Evolutionary conservation across 1,140 invertebrate species (phyloP), one percentile per base, ranked within the genome.

Genomic region (Pinna nobilis): DNA sequence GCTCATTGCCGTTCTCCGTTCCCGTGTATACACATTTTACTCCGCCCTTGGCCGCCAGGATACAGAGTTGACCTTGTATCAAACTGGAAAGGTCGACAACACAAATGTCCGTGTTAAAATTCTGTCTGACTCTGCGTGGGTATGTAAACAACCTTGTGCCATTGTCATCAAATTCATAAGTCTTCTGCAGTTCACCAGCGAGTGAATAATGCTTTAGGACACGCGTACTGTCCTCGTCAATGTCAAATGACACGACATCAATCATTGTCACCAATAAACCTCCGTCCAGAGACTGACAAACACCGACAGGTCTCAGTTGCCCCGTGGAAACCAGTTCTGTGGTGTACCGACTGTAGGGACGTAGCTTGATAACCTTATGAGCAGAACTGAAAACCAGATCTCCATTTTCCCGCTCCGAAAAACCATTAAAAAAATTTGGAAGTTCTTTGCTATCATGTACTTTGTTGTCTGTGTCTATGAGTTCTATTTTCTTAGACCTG

Each of bases 41-140:
- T 2, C 15, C 35, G n/a, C 59, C 59, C 39, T 63, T 37, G 39
- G n/a, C 28, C n/a, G 35, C 28, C 11, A 63, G 59, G 7, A 44
- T 37, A 20, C 35, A 25, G 6, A 63, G 59, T 5, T 37, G n/a
- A 25, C 59, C 59, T 9, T 37, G 33, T 39, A 25, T 25, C 44
- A 41, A 25, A 11, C 59, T 35, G 4, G 15, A 30, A 18, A 41
- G 59, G 59, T 63, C 39, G 33, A 63, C 18, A 25, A 63, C 59
- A 25, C 59, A 63, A 28, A 63, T 63, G 37, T 63, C 39, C 20
- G 5, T 63, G 37, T 63, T 63, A 25, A 41, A 41, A 25, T 63
- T 63, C n/a, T 63, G 35, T 20, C 28, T 28, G 11, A 44, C 39
- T 2, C 59, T 18, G 28, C 39, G 35, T 7, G 59, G 59, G 28